Evolutionary conservation across 2,113 vertebrate species (phyloP), one percentile per base, ranked within the genome.

Genomic region (Rattus norvegicus): DNA sequence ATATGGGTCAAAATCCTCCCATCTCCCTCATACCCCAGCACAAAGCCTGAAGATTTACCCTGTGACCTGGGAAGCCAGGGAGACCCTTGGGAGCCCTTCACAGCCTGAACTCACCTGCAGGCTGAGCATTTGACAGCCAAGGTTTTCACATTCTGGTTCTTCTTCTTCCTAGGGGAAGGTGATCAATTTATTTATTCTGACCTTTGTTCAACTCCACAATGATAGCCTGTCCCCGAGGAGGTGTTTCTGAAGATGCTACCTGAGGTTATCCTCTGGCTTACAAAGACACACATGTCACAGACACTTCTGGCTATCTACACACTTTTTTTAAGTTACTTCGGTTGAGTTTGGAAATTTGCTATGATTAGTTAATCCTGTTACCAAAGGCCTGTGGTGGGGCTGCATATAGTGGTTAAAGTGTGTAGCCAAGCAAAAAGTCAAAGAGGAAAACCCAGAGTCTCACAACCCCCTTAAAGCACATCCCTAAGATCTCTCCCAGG

Each of bases 21-120:
- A 67, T 65, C 39, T 49, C 47, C 84, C 81, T 84, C n/a, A 63
- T 22, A 49, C 63, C 70, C 84, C 5, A 2, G 52, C 1, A 1
- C 83, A 10, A 22, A 76, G 61, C 39, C 54, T 20, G 22, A 54
- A 17, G 72, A 22, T 22, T 49, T 6, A 65, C 10, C 63, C 19
- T 28, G 67, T 19, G 28, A 36, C 84, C 63, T 85, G 0, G 28
- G 5, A 86, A 69, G 28, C 65, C 4, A 22, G 9, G 39, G 14
- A 22, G 73, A 20, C 26, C 22, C 52, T n/a, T 81, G 0, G 20
- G 33, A 76, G 36, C 67, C 14, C 75, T 69, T 36, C 30, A 17
- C 8, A 8, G 7, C 17, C 30, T 22, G 9, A 11, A 19, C 20
- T 52, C 1, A 6, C 47, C 39, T 69, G 11, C 10, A 1, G 5